Evolutionary conservation across 2,113 vertebrate species (phyloP).

Genomic region (Zeus faber): DNA sequence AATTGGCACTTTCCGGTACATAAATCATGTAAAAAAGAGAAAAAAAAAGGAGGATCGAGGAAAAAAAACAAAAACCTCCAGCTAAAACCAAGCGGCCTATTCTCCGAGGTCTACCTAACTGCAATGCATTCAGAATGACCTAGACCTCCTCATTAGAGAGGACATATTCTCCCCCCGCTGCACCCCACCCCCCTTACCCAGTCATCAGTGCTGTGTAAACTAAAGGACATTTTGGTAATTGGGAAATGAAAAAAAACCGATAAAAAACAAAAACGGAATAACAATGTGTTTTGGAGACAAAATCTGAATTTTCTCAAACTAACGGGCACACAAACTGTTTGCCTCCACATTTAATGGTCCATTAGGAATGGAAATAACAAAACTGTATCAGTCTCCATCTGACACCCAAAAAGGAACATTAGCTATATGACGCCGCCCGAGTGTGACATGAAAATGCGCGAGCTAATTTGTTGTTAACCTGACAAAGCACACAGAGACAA

Average conservation of each 20-base stretch:
- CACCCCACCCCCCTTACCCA: too few relatives aligned
- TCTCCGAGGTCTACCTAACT: slow-evolving; percentile 48
- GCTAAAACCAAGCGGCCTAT: slow-evolving; percentile 17
- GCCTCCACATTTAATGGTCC: not conserved
- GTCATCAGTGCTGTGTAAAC: slow-evolving; percentile 41
- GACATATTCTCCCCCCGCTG: slow-evolving; percentile 31
- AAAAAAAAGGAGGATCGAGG: too few relatives aligned
- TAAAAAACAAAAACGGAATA: not conserved
- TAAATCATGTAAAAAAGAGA: slow-evolving; percentile 63
- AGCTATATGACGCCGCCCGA: not conserved
- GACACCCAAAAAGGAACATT: not conserved
- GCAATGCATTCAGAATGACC: slow-evolving; percentile 52
- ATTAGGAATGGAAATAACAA: not conserved
- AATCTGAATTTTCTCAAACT: too few relatives aligned
- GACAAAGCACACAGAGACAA: slow-evolving; percentile 11
- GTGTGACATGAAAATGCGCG: not conserved
- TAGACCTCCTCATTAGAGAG: slow-evolving; percentile 56
- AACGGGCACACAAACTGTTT: not conserved
- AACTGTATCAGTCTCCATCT: not conserved
- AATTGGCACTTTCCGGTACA: slow-evolving; percentile 71
- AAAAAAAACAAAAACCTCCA: slow-evolving; percentile 50
- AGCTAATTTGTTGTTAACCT: slow-evolving; percentile 15
- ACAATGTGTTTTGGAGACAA: not conserved
- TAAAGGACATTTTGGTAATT: slow-evolving; percentile 7
- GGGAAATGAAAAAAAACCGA: not conserved